A percentile compares a stretch with the other conserved stretches of the same genome.
Conservation (phyloP, 2,888 invertebrate species). For the Pseudanteris insignis region DNA sequence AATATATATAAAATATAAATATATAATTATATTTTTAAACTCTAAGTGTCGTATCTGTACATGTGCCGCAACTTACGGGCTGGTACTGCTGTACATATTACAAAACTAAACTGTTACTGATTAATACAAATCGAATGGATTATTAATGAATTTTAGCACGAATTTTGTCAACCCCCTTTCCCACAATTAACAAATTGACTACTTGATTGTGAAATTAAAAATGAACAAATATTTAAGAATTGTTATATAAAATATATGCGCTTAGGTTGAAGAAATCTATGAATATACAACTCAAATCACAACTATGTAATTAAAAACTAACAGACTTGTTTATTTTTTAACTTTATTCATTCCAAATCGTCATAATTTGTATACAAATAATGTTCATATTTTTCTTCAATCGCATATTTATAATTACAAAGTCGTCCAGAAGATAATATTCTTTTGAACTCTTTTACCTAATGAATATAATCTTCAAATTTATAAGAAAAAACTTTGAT, state of each 20-base stretch:
- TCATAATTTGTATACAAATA: no score
- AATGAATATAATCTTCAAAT: conserved; percentile 1
- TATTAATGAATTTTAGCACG: conserved; percentile 42
- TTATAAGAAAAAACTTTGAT: conserved; percentile 5
- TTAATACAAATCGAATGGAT: conserved; percentile 48
- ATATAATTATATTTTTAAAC: conserved; percentile 66
- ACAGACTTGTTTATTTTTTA: not conserved
- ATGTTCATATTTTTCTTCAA: no score
- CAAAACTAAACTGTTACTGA: conserved; percentile 58
- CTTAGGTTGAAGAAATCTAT: conserved; percentile 16
- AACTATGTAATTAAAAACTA: conserved; percentile 1
- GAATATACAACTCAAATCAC: not conserved
- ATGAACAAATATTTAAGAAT: conserved; percentile 22
- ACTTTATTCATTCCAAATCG: no score
- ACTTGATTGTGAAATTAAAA: conserved; percentile 29
- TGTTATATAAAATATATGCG: conserved; percentile 19
- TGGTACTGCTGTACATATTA: conserved; percentile 64
- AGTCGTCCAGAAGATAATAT: no score
- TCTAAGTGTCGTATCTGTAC: conserved; percentile 66
- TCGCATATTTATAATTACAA: no score
- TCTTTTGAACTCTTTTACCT: no score
- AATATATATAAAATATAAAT: conserved; percentile 38
- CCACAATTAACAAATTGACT: conserved; percentile 19
- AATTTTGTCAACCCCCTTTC: conserved; percentile 39
- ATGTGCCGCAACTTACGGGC: conserved; percentile 55